Percentiles rank a stretch among this genome's conserved stretches.
phyloP scores from a whole-genome alignment of 2,113 vertebrate species.

The Myocastor coypus region DNA sequence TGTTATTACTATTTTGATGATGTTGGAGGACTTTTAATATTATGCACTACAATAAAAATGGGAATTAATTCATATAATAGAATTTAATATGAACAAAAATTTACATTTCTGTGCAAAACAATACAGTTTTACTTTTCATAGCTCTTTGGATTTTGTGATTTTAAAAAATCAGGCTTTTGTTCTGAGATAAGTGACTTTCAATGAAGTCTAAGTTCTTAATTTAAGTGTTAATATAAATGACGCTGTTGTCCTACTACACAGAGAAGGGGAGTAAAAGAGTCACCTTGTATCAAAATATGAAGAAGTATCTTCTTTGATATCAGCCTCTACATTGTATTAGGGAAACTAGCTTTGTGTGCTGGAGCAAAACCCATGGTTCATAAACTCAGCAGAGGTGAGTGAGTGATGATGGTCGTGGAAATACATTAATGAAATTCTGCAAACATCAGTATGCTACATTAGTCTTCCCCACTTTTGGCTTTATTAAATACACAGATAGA shows the following conservation, averaged over 20 bases:
- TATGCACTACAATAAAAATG: not conserved
- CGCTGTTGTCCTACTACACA: slow-evolving; percentile 61
- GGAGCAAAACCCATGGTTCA: slow-evolving; percentile 86
- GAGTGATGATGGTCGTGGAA: slow-evolving; percentile 87
- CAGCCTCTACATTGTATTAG: slow-evolving; percentile 82
- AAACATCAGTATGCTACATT: slow-evolving; percentile 89
- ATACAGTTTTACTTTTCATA: not conserved
- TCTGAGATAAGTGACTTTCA: not conserved
- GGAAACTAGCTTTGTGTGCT: slow-evolving; percentile 87
- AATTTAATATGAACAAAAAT: not conserved
- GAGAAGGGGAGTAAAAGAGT: slow-evolving; percentile 74
- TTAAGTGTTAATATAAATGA: slow-evolving; percentile 64
- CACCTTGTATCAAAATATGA: slow-evolving; percentile 85
- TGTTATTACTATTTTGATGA: not conserved
- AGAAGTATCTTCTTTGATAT: slow-evolving; percentile 80
- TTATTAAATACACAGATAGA: slow-evolving; percentile 88
- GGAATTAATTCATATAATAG: not conserved
- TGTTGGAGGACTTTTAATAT: not conserved
- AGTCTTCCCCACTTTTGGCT: slow-evolving; percentile 88
- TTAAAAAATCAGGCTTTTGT: not conserved
- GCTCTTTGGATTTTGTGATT: not conserved
- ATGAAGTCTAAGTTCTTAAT: slow-evolving; percentile 58
- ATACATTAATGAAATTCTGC: slow-evolving; percentile 87
- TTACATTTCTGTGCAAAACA: not conserved
- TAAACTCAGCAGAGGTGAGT: slow-evolving; percentile 89